Conservation (phyloP, 1,140 invertebrate genomes). For the Limonius californicus region DNA sequence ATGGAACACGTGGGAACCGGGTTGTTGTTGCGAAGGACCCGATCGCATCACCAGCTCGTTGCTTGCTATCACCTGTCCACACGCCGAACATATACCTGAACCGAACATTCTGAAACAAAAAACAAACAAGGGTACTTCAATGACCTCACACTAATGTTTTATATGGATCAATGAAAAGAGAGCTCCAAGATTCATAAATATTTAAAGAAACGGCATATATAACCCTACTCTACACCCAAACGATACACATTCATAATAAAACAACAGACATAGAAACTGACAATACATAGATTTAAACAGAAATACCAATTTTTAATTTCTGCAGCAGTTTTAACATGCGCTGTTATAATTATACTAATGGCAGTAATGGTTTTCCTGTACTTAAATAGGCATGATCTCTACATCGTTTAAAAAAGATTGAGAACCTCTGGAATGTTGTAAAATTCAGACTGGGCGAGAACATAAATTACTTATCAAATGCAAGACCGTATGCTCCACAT, state of each 20-base stretch:
- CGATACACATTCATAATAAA: not conserved
- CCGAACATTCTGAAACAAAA: slow-evolving; percentile 75
- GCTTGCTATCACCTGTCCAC: slow-evolving; percentile 84
- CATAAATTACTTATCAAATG: too few species aligned
- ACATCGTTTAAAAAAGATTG: too few species aligned
- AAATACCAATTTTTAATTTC: not conserved
- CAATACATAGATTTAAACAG: not conserved
- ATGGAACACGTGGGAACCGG: slow-evolving; percentile 74
- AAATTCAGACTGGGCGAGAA: too few species aligned
- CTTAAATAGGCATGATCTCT: too few species aligned
- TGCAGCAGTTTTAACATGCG: not conserved
- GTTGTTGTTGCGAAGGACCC: slow-evolving; percentile 49
- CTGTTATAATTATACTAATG: too few species aligned
- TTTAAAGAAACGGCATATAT: too few species aligned
- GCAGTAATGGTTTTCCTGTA: too few species aligned
- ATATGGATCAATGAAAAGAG: not conserved
- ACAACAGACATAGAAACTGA: not conserved
- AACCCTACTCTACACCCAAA: too few species aligned
- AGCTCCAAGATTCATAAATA: too few species aligned
- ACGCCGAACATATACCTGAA: slow-evolving; percentile 80
- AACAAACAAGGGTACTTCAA: not conserved
- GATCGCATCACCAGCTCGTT: slow-evolving; percentile 88
- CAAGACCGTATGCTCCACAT: too few species aligned
- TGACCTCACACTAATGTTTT: not conserved
- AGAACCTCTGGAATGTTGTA: too few species aligned